These are phyloP conservation scores for Heterotis niloticus DNA, from an alignment of 2,113 vertebrate species.

Conservation along the genomic window DNA sequence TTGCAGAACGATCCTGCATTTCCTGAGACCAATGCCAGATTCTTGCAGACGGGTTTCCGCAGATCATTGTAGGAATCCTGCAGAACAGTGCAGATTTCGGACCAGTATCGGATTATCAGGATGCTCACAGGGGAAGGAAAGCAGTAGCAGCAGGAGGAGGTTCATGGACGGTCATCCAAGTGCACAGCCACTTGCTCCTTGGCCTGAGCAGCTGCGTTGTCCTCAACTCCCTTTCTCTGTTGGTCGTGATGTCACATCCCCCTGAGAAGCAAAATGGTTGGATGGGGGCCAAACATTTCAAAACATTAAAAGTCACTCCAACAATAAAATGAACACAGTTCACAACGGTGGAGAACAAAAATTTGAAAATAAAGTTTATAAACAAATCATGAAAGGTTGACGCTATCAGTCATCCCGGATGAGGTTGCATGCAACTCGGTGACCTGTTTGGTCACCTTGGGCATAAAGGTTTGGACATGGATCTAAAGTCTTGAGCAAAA, in stretches of 20 bases:
- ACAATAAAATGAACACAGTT: neutral
- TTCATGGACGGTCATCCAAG: conserved; percentile 29
- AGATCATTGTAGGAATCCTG: neutral
- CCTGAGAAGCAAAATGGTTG: conserved; percentile 39
- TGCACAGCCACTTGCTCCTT: neutral
- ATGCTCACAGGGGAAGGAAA: neutral
- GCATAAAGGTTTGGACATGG: too few species aligned
- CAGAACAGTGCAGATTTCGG: conserved; percentile 39
- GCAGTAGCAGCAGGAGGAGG: conserved; percentile 19
- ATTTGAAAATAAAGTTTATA: too few species aligned
- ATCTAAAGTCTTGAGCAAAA: too few species aligned
- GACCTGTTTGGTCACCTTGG: too few species aligned
- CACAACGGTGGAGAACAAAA: neutral
- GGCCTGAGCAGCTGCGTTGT: neutral
- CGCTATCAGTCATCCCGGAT: neutral
- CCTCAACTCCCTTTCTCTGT: conserved; percentile 27
- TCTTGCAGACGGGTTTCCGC: too few species aligned
- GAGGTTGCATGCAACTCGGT: too few species aligned
- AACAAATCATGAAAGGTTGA: too few species aligned
- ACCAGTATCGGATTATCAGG: neutral
- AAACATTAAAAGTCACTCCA: neutral
- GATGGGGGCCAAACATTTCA: conserved; percentile 27
- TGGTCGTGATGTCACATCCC: conserved; percentile 57
- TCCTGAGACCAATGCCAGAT: too few species aligned
- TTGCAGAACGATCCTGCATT: conserved; percentile 26